Percentiles rank a stretch among this genome's conserved stretches.
Evolutionary conservation across 2,113 vertebrate genomes (phyloP).

Genomic region (Malurus cyaneus): DNA sequence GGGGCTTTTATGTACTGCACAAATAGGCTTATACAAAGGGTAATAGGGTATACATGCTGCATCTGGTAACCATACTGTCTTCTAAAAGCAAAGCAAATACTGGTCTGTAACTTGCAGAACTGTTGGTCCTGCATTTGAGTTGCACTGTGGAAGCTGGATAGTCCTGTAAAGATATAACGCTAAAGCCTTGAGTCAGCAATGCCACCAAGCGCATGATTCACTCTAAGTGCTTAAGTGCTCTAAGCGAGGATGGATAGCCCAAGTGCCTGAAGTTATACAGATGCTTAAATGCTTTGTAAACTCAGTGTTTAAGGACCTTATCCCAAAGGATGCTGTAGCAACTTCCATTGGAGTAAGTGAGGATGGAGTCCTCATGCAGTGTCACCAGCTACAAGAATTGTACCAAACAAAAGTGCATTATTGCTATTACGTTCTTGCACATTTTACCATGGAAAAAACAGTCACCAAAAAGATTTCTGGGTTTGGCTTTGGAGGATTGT

Average conservation of each 20-base stretch:
- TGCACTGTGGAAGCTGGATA: not conserved
- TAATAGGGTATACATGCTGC: not conserved
- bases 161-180: not conserved
- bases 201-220: slow-evolving; percentile 34
- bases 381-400: not conserved
- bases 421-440: not conserved
- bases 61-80: not conserved
- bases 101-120: not conserved
- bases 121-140: not conserved
- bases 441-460: not conserved
- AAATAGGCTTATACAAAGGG: too few species aligned
- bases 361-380: not conserved
- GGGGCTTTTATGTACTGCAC: not conserved
- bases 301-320: not conserved
- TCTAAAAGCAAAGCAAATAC: not conserved
- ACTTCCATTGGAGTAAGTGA: not conserved
- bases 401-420: fast-evolving
- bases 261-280: slow-evolving; percentile 1
- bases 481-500: not conserved
- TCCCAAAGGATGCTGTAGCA: slow-evolving; percentile 31
- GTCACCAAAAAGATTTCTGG: not conserved
- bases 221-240: slow-evolving; percentile 36
- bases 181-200: not conserved
- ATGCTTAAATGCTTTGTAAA: slow-evolving; percentile 46
- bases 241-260: not conserved